Evolutionary conservation across 2,888 invertebrate genomes (phyloP).

Genomic region (Megaustenia siamemsis): DNA sequence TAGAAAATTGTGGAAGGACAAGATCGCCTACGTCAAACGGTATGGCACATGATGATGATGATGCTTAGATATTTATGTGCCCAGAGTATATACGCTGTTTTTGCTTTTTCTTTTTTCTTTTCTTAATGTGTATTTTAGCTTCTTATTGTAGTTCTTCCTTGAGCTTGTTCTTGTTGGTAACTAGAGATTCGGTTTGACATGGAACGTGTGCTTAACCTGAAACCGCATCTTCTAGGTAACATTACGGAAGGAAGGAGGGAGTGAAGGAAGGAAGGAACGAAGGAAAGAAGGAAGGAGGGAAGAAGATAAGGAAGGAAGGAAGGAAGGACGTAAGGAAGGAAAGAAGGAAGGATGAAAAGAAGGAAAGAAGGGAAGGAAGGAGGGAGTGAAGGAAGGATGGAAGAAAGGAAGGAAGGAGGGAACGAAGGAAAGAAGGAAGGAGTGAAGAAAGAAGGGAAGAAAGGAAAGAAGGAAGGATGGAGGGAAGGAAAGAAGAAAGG

Average conservation of each 20-base stretch:
- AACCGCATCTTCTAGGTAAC: neutral
- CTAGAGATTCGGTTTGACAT: no score
- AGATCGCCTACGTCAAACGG: no score
- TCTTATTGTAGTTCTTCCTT: no score
- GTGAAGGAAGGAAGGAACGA: neutral
- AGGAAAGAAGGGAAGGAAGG: neutral
- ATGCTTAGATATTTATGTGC: no score
- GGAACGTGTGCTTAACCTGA: neutral
- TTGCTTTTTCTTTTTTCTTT: no score
- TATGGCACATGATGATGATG: no score
- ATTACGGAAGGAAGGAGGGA: neutral
- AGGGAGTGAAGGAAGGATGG: neutral
- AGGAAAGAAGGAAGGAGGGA: neutral
- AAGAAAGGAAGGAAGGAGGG: constrained; percentile 16
- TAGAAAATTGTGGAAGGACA: no score
- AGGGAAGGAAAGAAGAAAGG: neutral
- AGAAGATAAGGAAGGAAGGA: neutral
- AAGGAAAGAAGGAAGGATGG: neutral
- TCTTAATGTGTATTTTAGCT: no score
- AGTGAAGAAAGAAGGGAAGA: no score
- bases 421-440: constrained; percentile 7
- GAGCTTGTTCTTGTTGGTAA: no score
- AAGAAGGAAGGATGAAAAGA: neutral
- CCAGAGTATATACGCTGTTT: no score
- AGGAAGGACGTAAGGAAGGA: neutral